Evolutionary conservation across 2,888 invertebrate species (phyloP).

Genomic region (Cheilosia urbana): DNA sequence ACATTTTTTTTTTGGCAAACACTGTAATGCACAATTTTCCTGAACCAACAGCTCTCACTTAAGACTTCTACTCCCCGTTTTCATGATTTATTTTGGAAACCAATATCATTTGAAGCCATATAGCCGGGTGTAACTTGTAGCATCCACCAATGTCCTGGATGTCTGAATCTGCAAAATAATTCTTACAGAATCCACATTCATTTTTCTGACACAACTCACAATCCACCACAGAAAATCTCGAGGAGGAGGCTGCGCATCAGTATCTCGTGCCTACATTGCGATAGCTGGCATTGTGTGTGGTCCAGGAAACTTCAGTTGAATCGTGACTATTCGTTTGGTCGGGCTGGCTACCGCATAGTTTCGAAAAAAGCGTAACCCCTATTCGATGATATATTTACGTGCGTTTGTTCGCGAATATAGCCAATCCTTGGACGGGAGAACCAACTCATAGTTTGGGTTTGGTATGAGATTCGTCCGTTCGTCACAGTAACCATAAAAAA

Average conservation of each 20-base stretch:
- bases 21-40: too few species aligned
- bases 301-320: conserved; percentile 54
- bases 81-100: too few species aligned
- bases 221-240: conserved; percentile 8
- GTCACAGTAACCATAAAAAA: conserved; percentile 30
- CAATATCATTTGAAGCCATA: too few species aligned
- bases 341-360: conserved; percentile 41
- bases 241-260: conserved; percentile 61
- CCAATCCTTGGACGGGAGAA: background rate
- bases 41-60: too few species aligned
- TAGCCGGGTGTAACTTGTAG: conserved; percentile 5
- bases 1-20: too few species aligned
- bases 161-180: conserved; percentile 53
- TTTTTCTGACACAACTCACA: conserved; percentile 8
- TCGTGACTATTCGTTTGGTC: conserved; percentile 56
- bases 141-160: background rate
- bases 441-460: background rate
- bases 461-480: conserved; percentile 8
- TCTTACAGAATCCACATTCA: conserved; percentile 66
- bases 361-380: background rate
- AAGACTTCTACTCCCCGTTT: too few species aligned
- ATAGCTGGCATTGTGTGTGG: conserved; percentile 43
- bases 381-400: conserved; percentile 25
- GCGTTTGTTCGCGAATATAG: conserved; percentile 12
- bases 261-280: conserved; percentile 27